Evolutionary conservation across 92 coral and sea anemone species (phyloP), one percentile per base, ranked within the genome.

Genomic region (Blastomussa wellsi): DNA sequence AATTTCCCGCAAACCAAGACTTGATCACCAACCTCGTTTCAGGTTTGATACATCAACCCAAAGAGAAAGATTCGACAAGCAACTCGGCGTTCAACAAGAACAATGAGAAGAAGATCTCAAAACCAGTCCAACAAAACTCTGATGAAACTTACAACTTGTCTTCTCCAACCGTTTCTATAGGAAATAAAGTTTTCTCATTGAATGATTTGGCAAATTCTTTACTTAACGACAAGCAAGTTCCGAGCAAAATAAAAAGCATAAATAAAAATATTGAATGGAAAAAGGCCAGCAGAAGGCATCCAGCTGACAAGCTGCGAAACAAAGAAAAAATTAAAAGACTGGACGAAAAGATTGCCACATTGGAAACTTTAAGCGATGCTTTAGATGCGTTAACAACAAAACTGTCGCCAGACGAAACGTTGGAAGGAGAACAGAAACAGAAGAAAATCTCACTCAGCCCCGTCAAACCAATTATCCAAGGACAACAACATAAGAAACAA

Each of bases 301-400:
- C 80, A 37, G 69, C n/a, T n/a, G n/a, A 24, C 5, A 83, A 57
- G 35, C 39, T 57, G 47, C 62, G 62, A 11, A 42, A 42, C 74
- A 83, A 62, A 28, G 87, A 59, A 5, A 74, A 83, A 75, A 62
- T 83, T 36, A 74, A 29, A 32, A 66, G 38, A 44, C 81, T 83
- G 7, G 79, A 82, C 64, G 79, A 90, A 83, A 94, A 94, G 72
- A 92, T 93, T 47, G 62, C 91, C n/a, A 89, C 95, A 13, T 79
- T 94, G 67, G 94, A 94, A 79, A 89, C 93, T 31, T 82, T 94
- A 29, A 94, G 95, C 36, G 93, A 90, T 76, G 98, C 98, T 52
- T 82, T 94, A 76, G 86, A 84, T 36, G 72, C 92, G 19, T 87
- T 94, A 20, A 92, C 98, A 37, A 81, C 84, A 1, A 88, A 86